A percentile compares a stretch with the other conserved stretches of the same genome.
Conservation (phyloP, 2,797 vertebrate genomes). For the Sandelia bainsii region DNA sequence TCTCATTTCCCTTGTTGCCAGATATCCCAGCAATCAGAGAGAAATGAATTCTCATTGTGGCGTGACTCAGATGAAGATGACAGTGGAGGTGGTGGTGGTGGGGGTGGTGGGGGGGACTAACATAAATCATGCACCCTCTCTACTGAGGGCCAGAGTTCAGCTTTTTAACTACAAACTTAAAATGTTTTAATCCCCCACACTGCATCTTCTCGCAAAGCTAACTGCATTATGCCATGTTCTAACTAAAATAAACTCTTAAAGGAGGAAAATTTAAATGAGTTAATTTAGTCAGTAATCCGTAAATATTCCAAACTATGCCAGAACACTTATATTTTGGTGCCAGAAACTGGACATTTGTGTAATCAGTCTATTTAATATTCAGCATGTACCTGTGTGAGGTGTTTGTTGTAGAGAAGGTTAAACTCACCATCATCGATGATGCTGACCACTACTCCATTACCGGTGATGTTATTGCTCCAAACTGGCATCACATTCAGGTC, state of each 20-base stretch:
- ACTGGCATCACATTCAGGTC: slow-evolving; percentile 69
- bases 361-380: too few relatives aligned
- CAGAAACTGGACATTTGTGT: neutral
- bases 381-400: neutral
- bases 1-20: slow-evolving; percentile 94
- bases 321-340: neutral
- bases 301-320: neutral
- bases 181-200: neutral
- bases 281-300: too few relatives aligned
- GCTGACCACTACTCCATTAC: slow-evolving; percentile 69
- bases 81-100: slow-evolving; percentile 41
- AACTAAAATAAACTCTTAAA: neutral
- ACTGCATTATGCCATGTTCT: neutral
- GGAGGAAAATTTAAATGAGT: too few relatives aligned
- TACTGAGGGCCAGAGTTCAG: slow-evolving; percentile 58
- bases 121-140: slow-evolving; percentile 66
- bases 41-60: slow-evolving; percentile 94
- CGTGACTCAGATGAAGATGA: slow-evolving; percentile 86
- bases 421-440: slow-evolving; percentile 75
- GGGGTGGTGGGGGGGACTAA: slow-evolving; percentile 31
- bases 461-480: slow-evolving; percentile 73
- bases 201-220: neutral
- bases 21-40: slow-evolving; percentile 93
- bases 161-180: slow-evolving; percentile 49
- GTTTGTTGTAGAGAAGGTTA: slow-evolving; percentile 3